phyloP scores from a whole-genome alignment of 2,888 invertebrate species.

The Patella caerulea region DNA sequence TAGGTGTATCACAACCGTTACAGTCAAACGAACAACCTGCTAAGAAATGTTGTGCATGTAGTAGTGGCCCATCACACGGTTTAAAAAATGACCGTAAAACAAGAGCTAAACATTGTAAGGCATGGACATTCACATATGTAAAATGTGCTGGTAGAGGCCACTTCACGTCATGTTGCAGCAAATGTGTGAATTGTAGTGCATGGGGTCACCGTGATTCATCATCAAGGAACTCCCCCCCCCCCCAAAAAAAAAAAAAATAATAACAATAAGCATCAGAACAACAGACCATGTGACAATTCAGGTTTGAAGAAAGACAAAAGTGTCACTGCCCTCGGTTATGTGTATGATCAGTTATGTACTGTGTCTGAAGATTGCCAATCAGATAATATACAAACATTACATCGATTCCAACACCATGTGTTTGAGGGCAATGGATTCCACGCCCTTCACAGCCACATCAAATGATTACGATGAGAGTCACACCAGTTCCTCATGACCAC shows the following conservation, averaged over 20 bases:
- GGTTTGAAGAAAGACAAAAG: neutral
- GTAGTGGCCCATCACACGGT: neutral
- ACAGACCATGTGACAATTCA: neutral
- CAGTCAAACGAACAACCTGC: constrained; percentile 19
- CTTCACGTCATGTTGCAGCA: too few relatives aligned
- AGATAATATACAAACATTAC: too few relatives aligned
- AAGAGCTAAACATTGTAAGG: neutral
- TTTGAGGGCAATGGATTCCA: neutral
- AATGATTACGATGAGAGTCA: neutral
- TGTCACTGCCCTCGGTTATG: neutral
- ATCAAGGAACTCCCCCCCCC: neutral
- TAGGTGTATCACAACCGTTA: constrained; percentile 28
- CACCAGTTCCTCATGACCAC: neutral
- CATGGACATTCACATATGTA: too few relatives aligned
- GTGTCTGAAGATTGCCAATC: neutral
- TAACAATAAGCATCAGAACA: too few relatives aligned
- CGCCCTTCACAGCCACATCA: neutral
- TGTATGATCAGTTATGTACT: neutral
- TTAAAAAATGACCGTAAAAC: neutral
- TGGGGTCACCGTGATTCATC: neutral
- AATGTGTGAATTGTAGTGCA: neutral
- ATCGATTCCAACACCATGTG: neutral
- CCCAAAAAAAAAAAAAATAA: neutral
- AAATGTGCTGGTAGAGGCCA: too few relatives aligned
- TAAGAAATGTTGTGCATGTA: constrained; percentile 10